Evolutionary conservation across 2,797 vertebrate species (phyloP).

Genomic region (Sebastes aleutianus): DNA sequence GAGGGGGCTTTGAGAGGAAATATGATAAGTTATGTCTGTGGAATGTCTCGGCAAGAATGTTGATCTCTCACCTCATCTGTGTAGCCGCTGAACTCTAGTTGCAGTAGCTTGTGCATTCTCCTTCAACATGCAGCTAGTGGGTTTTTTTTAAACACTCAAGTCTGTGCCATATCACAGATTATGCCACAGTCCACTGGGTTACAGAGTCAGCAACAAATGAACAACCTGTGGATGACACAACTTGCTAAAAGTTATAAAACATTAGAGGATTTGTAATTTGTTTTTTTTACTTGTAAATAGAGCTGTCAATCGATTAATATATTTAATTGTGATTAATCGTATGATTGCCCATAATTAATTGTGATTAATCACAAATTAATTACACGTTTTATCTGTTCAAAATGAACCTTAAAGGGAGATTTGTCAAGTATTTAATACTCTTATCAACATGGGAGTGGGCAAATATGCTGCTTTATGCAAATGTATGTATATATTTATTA

Average conservation of each 20-base stretch:
- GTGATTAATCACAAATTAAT: too few species aligned
- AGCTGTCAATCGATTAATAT: too few species aligned
- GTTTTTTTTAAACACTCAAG: neutral
- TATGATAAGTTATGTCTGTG: conserved; percentile 61
- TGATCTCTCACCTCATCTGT: conserved; percentile 49
- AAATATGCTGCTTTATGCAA: too few species aligned
- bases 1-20: conserved; percentile 59
- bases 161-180: conserved; percentile 22
- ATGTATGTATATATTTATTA: too few species aligned
- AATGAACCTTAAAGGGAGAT: too few species aligned
- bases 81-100: conserved; percentile 31
- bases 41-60: conserved; percentile 62
- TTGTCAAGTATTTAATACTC: too few species aligned
- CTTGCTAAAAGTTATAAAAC: neutral
- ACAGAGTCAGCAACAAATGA: neutral
- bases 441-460: too few species aligned
- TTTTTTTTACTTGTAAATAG: neutral
- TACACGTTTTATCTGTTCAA: too few species aligned
- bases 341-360: too few species aligned
- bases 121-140: conserved; percentile 16
- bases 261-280: neutral
- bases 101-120: conserved; percentile 18
- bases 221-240: neutral
- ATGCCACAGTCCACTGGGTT: neutral
- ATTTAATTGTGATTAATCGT: too few species aligned